These are phyloP conservation scores for Columba janthina DNA, from an alignment of 2,113 vertebrate genomes.

Conservation along the genomic window DNA sequence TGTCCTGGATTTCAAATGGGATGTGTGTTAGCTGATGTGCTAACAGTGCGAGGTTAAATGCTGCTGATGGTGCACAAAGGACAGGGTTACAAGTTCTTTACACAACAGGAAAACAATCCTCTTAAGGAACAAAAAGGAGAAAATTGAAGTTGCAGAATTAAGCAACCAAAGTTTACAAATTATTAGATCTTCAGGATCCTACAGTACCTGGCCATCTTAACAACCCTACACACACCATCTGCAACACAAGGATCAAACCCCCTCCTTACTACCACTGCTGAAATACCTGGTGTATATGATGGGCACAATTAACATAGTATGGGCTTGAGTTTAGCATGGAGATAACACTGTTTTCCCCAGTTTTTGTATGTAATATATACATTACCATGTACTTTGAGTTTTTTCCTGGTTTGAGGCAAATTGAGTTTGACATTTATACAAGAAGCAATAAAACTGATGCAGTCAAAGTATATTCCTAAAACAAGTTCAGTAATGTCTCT, in stretches of 20 bases:
- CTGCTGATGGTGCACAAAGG: conserved; percentile 20
- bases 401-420: conserved; percentile 60
- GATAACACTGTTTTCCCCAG: background rate
- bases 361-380: conserved; percentile 41
- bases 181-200: background rate
- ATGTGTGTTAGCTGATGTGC: background rate
- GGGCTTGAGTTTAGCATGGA: background rate
- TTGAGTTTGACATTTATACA: conserved; percentile 69
- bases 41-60: background rate
- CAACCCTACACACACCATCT: background rate
- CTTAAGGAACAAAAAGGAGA: background rate
- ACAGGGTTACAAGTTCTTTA: background rate
- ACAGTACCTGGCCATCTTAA: background rate
- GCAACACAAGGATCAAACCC: background rate
- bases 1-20: conserved; percentile 10
- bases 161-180: background rate
- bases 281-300: background rate
- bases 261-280: background rate
- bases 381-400: conserved; percentile 25
- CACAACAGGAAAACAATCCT: background rate
- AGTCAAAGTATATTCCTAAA: conserved; percentile 72
- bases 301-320: conserved; percentile 14
- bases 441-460: conserved; percentile 71
- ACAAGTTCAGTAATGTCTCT: conserved; percentile 73
- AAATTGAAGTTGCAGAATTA: background rate